Percentiles rank a stretch among this genome's conserved stretches.
Conservation (phyloP, 2,888 invertebrate species). For the Netelia fuscicornis region DNA sequence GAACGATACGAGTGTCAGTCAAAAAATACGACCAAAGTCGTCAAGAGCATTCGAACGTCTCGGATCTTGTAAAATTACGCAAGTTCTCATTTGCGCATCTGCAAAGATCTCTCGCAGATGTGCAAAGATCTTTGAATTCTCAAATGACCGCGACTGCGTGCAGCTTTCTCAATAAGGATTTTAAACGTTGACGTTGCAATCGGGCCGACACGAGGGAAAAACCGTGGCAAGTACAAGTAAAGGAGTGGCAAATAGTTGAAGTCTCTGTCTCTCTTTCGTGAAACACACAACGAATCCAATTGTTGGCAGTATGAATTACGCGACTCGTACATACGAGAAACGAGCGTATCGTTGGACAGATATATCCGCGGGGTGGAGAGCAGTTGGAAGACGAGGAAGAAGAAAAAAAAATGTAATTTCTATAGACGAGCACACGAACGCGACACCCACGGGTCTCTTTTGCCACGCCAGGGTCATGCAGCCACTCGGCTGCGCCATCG, state of each 20-base stretch:
- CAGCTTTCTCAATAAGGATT: neutral
- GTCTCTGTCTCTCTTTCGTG: neutral
- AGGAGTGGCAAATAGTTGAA: neutral
- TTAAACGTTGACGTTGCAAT: conserved; percentile 12
- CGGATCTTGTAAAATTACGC: conserved; percentile 45
- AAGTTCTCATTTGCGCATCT: conserved; percentile 52
- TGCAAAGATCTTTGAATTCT: conserved; percentile 15
- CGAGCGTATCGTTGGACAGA: neutral
- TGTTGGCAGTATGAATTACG: conserved; percentile 71
- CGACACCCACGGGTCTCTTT: conserved; percentile 68
- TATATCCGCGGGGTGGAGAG: neutral
- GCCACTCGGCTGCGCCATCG: conserved; percentile 67
- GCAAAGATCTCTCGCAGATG: conserved; percentile 48
- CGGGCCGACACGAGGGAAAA: conserved; percentile 1
- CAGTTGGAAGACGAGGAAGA: neutral
- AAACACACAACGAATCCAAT: conserved; percentile 69
- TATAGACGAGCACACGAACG: conserved; percentile 62
- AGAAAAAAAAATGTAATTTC: conserved; percentile 69
- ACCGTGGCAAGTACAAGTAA: conserved; percentile 20
- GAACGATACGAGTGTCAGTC: conserved; percentile 42
- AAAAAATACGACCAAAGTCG: conserved; percentile 38
- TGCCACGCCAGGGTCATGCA: conserved; percentile 64
- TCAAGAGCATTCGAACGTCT: conserved; percentile 33
- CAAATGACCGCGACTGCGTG: neutral
- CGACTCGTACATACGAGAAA: conserved; percentile 56